Evolutionary conservation across 2,797 vertebrate genomes (phyloP).

Genomic region (Menidia menidia): DNA sequence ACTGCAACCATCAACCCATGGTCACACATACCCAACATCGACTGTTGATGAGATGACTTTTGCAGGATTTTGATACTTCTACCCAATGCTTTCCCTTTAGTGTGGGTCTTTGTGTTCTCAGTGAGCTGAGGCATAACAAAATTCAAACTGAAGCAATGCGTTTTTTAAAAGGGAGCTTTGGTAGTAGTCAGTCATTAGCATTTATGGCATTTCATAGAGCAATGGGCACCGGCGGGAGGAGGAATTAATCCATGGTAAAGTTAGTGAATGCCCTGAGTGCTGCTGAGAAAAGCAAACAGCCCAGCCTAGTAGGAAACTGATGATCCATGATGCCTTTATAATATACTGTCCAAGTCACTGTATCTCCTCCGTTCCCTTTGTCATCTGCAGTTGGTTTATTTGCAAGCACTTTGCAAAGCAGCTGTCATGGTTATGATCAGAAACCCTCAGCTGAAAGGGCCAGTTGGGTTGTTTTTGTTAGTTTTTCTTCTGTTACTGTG

Average conservation of each 20-base stretch:
- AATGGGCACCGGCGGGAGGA: slow-evolving; percentile 64
- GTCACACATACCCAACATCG: not conserved
- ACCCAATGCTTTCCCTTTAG: slow-evolving; percentile 41
- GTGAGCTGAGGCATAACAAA: slow-evolving; percentile 62
- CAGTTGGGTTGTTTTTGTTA: slow-evolving; percentile 23
- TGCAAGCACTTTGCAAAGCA: slow-evolving; percentile 31
- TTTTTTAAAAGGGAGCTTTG: slow-evolving; percentile 67
- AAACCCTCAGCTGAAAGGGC: slow-evolving; percentile 30
- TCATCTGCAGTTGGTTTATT: slow-evolving; percentile 41
- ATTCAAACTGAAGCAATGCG: slow-evolving; percentile 54
- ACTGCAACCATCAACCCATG: slow-evolving; percentile 1
- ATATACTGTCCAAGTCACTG: slow-evolving; percentile 51
- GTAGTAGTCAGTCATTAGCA: slow-evolving; percentile 73
- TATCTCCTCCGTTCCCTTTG: slow-evolving; percentile 38
- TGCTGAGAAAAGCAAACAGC: slow-evolving; percentile 69
- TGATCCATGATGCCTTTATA: slow-evolving; percentile 81
- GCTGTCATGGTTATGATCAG: slow-evolving; percentile 20
- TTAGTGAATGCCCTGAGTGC: slow-evolving; percentile 66
- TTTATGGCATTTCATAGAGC: slow-evolving; percentile 80
- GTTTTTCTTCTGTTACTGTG: slow-evolving; percentile 16
- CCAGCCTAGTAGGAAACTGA: slow-evolving; percentile 63
- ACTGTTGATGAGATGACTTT: not conserved
- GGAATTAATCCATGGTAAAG: slow-evolving; percentile 68
- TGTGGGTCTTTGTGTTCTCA: slow-evolving; percentile 55
- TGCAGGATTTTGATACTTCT: not conserved